Base-by-base conservation (phyloP, 2,113 vertebrate genomes). In the Leuciscus idus region DNA sequence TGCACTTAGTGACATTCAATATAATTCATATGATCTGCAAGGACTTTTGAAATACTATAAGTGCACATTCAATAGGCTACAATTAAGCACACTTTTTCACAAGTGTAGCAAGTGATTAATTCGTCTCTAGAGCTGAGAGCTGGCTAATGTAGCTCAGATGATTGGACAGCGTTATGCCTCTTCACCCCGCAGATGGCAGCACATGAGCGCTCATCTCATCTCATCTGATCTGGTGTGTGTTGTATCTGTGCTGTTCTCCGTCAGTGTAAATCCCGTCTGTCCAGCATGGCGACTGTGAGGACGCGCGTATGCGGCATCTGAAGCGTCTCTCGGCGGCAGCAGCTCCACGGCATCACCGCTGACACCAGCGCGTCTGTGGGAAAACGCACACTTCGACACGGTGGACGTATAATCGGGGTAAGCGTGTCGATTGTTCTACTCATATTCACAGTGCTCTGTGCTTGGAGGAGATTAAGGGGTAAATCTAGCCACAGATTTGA, bases 401-500 rank as follows among this genome's bases (percentile, higher is more conserved):
- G 79, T 3, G 79, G 13, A 66, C 66, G 13, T 48, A 50, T 66
- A 50, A 66, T 4, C 26, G n/a, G 21, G 80, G 81, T 83, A 83
- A 55, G 46, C 19, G 46, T 17, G 6, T 43, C 8, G 13, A 30
- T 64, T 46, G 39, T 26, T 75, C 48, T 26, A 55, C 62, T 70
- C 39, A 50, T 70, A 52, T 4, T 36, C 64, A 64, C 46, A 15
- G 28, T 30, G 62, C 57, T 15, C 43, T 30, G 26, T 52, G 80
- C 62, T 81, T 2, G 62, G 62, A 52, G 4, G 81, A 83, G 81
- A 83, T 83, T 83, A 83, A 50, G 81, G 5, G 28, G 28, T 83
- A 83, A 83, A 83, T 83, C 81, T 50, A 83, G 64, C 15, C 46
- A 36, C 43, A 68, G 62, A 83, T 83, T 81, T 70, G 62, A 66